Evolutionary conservation across 2,797 vertebrate genomes (phyloP).

Genomic region (Austrolebias charrua): DNA sequence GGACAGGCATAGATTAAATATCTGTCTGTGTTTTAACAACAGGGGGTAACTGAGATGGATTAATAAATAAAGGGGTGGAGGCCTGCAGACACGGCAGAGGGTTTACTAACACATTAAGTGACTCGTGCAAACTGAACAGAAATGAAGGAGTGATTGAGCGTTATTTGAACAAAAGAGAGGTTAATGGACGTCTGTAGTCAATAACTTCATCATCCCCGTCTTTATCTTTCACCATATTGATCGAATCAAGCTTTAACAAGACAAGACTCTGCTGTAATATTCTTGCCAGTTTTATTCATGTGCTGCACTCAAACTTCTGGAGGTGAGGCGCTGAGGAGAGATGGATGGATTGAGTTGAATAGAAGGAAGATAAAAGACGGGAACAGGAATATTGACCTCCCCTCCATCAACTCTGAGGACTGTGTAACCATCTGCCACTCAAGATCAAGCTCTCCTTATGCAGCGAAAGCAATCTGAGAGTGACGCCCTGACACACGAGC

Average conservation of each 20-base stretch:
- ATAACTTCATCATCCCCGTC: slow-evolving; percentile 1
- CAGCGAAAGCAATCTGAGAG: slow-evolving; percentile 23
- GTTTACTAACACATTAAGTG: background rate
- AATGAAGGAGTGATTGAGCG: background rate
- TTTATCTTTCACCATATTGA: slow-evolving; percentile 14
- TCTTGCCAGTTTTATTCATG: slow-evolving; percentile 7
- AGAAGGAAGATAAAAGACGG: slow-evolving; percentile 24
- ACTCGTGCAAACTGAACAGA: slow-evolving; percentile 4
- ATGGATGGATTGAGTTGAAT: slow-evolving; percentile 21
- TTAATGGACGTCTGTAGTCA: slow-evolving; percentile 4
- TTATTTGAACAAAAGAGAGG: background rate
- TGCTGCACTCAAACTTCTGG: slow-evolving; percentile 11
- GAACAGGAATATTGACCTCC: slow-evolving; percentile 28
- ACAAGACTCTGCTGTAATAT: slow-evolving; percentile 11
- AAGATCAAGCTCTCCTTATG: slow-evolving; percentile 13
- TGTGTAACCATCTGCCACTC: slow-evolving; percentile 16
- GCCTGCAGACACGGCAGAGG: background rate
- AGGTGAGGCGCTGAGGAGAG: slow-evolving; percentile 7
- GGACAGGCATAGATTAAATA: slow-evolving; percentile 31
- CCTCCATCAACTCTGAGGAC: slow-evolving; percentile 2
- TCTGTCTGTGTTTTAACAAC: background rate
- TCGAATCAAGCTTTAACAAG: slow-evolving; percentile 15
- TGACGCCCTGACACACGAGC: slow-evolving; percentile 22
- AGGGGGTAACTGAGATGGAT: slow-evolving; percentile 2
- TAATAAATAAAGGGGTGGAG: slow-evolving; percentile 12